phyloP scores from a whole-genome alignment of 2,888 invertebrate genomes.

The Cephus rjabovi region DNA sequence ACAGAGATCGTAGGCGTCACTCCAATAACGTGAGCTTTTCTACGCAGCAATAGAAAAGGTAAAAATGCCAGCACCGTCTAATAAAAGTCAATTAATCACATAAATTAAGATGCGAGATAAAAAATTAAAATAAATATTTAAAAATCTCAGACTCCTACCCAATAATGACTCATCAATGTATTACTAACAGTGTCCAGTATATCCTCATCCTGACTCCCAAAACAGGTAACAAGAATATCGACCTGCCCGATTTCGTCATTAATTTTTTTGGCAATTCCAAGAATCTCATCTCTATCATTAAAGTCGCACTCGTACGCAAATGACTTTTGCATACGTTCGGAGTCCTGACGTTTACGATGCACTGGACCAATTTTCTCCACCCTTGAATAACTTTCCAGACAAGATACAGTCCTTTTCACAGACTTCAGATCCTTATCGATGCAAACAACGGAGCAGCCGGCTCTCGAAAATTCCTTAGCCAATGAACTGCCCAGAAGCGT shows the following conservation, averaged over 20 bases:
- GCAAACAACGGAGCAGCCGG: conserved; percentile 55
- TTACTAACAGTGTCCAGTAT: conserved; percentile 52
- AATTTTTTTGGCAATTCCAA: conserved; percentile 44
- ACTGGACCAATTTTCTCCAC: conserved; percentile 34
- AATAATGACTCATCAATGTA: conserved; percentile 60
- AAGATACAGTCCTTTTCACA: conserved; percentile 33
- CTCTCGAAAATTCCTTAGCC: conserved; percentile 52
- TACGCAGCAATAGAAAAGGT: conserved; percentile 50
- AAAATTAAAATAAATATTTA: neutral
- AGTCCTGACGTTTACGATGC: conserved; percentile 30
- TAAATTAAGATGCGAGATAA: conserved; percentile 7
- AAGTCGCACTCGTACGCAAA: conserved; percentile 51
- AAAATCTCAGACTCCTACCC: conserved; percentile 41
- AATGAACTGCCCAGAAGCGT: conserved; percentile 51
- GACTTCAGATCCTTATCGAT: conserved; percentile 44
- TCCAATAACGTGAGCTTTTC: conserved; percentile 53
- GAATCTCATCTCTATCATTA: conserved; percentile 46
- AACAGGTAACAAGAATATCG: conserved; percentile 58
- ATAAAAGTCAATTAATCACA: conserved; percentile 12
- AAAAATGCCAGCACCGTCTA: conserved; percentile 60
- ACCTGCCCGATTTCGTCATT: conserved; percentile 52
- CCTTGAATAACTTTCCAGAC: conserved; percentile 34
- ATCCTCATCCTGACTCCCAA: conserved; percentile 40
- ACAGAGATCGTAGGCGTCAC: conserved; percentile 53
- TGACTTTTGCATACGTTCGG: conserved; percentile 26